A percentile compares a stretch with the other conserved stretches of the same genome.
phyloP scores from a whole-genome alignment of 92 coral and sea anemone species.

The Palythoa heliodiscus region DNA sequence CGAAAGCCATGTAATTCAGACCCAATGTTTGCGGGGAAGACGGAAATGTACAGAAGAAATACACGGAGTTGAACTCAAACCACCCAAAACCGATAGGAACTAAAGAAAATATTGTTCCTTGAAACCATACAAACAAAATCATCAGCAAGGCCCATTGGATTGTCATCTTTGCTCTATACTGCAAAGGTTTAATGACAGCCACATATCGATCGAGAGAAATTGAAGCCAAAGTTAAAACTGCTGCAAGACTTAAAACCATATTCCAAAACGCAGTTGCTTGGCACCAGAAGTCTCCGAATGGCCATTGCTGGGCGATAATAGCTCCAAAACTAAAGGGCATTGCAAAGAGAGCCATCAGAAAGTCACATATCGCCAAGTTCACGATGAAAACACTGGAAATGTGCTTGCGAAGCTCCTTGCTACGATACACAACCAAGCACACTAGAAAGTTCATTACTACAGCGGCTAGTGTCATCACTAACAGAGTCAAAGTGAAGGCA shows the following conservation, averaged over 20 bases:
- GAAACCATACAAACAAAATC: slow-evolving; percentile 86
- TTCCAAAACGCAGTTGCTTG: slow-evolving; percentile 89
- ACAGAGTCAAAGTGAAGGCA: slow-evolving; percentile 61
- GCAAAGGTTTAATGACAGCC: slow-evolving; percentile 93
- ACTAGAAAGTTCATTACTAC: slow-evolving; percentile 91
- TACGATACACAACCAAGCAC: slow-evolving; percentile 91
- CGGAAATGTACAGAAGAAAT: slow-evolving; percentile 88
- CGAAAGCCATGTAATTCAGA: slow-evolving; percentile 61
- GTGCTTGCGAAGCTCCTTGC: slow-evolving; percentile 84
- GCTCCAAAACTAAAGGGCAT: slow-evolving; percentile 97
- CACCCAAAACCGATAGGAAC: slow-evolving; percentile 80
- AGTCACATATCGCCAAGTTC: slow-evolving; percentile 93
- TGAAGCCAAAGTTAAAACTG: slow-evolving; percentile 85
- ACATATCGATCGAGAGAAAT: slow-evolving; percentile 94
- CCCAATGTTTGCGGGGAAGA: slow-evolving; percentile 61
- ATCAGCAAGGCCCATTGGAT: slow-evolving; percentile 82
- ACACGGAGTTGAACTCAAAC: slow-evolving; percentile 76
- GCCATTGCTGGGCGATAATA: slow-evolving; percentile 75
- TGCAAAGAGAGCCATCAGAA: slow-evolving; percentile 88
- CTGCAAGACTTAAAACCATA: slow-evolving; percentile 82
- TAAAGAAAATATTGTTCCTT: slow-evolving; percentile 76
- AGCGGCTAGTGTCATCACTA: slow-evolving; percentile 85
- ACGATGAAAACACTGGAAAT: slow-evolving; percentile 96
- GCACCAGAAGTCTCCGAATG: slow-evolving; percentile 85
- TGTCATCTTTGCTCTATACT: slow-evolving; percentile 97